Evolutionary conservation across 2,113 vertebrate species (phyloP), one percentile per base, ranked within the genome.

Genomic region (Pluvialis apricaria): DNA sequence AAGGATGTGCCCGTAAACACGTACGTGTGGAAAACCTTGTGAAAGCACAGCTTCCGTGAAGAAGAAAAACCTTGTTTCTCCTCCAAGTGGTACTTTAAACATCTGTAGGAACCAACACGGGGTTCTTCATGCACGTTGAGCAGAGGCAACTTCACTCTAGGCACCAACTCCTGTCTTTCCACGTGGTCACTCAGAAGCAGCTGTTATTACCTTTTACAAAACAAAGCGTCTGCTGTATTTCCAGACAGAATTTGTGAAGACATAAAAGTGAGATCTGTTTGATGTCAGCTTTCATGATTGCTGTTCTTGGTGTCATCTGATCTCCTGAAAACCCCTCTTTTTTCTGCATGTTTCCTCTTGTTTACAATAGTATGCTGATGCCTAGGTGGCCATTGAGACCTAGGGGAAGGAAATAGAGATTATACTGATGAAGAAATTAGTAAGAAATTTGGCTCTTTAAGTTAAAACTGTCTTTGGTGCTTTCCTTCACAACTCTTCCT

Each of bases 71-170:
- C 5, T 17, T 8, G 9, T n/a, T 90, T 90, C 45, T 91, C 4
- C 20, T 84, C 20, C 32, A 29, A 51, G 19, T 8, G 12, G 21
- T 42, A 15, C 7, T 57, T 58, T 42, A 82, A 73, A 4, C 61
- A 44, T 54, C 25, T 69, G 32, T 25, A 51, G 45, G 62, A 51
- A 17, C 4, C 16, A n/a, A 17, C 1, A 2, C 0, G 0, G 9
- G 15, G 11, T 69, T 18, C 19, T 65, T 22, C 10, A 15, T 36
- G 20, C 7, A 4, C 0, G 0, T 15, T 32, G n/a, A 65, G 44
- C 10, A 18, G 36, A 45, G 25, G 25, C 17, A 34, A 11, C 15
- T 32, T 58, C 19, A 8, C 28, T 40, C 3, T 11, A 61, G 31
- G 61, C 17, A 72, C 45, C 13, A 31, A 0, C 26, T 70, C 45